Evolutionary conservation across 2,113 vertebrate genomes (phyloP).

Genomic region (Odontophorus gujanensis): DNA sequence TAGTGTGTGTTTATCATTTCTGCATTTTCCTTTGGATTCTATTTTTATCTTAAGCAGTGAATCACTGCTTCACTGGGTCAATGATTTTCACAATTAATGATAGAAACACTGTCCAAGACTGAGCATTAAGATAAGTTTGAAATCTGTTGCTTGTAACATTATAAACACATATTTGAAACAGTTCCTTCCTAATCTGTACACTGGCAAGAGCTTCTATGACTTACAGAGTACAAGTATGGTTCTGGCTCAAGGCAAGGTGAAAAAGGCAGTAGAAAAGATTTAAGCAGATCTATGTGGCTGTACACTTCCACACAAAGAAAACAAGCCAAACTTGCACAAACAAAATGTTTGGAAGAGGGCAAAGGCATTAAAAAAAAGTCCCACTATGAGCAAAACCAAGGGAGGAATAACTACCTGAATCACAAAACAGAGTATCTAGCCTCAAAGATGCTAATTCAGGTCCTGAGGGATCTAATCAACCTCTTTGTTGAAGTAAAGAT

Average conservation of each 20-base stretch:
- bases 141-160: constrained; percentile 14
- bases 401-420: constrained; percentile 78
- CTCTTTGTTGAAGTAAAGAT: constrained; percentile 84
- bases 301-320: constrained; percentile 15
- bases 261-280: constrained; percentile 20
- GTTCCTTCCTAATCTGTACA: constrained; percentile 5
- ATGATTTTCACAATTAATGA: not conserved
- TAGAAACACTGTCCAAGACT: not conserved
- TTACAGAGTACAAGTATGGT: not conserved
- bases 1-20: constrained; percentile 42
- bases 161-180: constrained; percentile 33
- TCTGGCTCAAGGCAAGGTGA: constrained; percentile 27
- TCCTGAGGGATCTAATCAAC: constrained; percentile 81
- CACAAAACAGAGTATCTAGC: constrained; percentile 76
- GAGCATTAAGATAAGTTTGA: not conserved
- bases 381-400: constrained; percentile 66
- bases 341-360: constrained; percentile 30
- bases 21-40: not conserved
- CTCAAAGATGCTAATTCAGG: constrained; percentile 81
- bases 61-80: not conserved
- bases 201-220: not conserved
- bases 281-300: not conserved
- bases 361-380: constrained; percentile 45
- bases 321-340: constrained; percentile 54
- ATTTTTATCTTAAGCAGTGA: constrained; percentile 19